Conservation (phyloP, 2,888 invertebrate genomes). For the Pomacea canaliculata region DNA sequence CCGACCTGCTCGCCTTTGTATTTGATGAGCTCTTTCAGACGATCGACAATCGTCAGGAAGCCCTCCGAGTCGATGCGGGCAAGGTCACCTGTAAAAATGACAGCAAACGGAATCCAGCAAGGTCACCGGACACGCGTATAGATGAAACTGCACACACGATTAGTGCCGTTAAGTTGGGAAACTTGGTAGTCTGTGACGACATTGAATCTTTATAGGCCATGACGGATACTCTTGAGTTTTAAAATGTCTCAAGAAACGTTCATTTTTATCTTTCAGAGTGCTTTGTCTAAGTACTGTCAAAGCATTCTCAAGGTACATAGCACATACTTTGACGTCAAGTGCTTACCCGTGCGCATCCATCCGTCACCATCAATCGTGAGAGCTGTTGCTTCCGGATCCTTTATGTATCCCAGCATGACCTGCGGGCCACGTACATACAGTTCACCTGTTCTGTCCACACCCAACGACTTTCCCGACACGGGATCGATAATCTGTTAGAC, state of each 20-base stretch:
- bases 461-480: slow-evolving; percentile 2
- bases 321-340: too few species aligned
- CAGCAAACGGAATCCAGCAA: neutral
- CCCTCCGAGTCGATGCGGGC: slow-evolving; percentile 84
- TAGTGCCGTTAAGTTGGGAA: too few species aligned
- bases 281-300: too few species aligned
- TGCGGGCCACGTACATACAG: slow-evolving; percentile 4
- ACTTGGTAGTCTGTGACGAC: too few species aligned
- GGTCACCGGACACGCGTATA: neutral
- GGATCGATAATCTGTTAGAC: slow-evolving; percentile 6
- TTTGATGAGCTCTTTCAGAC: slow-evolving; percentile 92
- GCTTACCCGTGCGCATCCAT: neutral
- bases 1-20: slow-evolving; percentile 86
- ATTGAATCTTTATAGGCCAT: too few species aligned
- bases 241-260: too few species aligned
- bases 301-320: too few species aligned
- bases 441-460: slow-evolving; percentile 1
- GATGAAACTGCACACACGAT: neutral
- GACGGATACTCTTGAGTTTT: too few species aligned
- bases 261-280: too few species aligned
- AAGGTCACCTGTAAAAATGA: slow-evolving; percentile 75
- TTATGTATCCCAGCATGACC: slow-evolving; percentile 4
- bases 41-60: slow-evolving; percentile 87
- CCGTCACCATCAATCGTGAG: slow-evolving; percentile 1
- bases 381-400: slow-evolving; percentile 3